Percentiles rank a stretch among this genome's conserved stretches.
These are phyloP conservation scores for Pandemis heparana DNA, from an alignment of 2,888 invertebrate species.

Conservation along the genomic window DNA sequence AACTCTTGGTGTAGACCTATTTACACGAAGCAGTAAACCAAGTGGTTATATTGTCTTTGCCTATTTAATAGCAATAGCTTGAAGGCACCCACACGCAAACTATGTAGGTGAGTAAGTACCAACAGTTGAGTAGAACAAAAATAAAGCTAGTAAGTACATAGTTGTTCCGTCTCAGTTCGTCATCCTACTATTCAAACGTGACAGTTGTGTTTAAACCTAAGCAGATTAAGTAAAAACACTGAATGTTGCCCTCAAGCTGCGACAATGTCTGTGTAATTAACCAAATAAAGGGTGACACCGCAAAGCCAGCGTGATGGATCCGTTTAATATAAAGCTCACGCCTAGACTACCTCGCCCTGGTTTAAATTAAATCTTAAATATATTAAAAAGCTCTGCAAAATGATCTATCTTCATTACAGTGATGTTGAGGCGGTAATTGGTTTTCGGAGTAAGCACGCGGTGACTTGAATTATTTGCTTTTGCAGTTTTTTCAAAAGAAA, in stretches of 20 bases:
- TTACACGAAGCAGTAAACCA: too few species aligned
- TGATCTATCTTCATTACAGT: constrained; percentile 39
- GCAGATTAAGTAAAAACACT: constrained; percentile 65
- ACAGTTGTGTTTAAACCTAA: constrained; percentile 57
- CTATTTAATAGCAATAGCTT: too few species aligned
- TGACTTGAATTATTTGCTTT: not conserved
- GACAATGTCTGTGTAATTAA: constrained; percentile 83
- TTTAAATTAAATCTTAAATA: constrained; percentile 59
- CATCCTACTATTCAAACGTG: constrained; percentile 5
- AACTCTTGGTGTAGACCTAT: too few species aligned
- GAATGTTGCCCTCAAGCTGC: constrained; percentile 58
- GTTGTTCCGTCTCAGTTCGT: not conserved
- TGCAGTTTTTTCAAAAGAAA: not conserved
- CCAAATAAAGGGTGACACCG: constrained; percentile 79
- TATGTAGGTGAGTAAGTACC: too few species aligned
- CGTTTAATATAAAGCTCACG: constrained; percentile 76
- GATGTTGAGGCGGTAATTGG: constrained; percentile 30
- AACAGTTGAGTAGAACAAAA: not conserved
- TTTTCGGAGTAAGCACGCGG: constrained; percentile 18
- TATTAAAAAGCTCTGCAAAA: constrained; percentile 37
- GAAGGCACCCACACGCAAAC: too few species aligned
- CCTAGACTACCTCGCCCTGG: constrained; percentile 53
- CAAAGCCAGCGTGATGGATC: constrained; percentile 83
- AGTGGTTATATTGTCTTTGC: too few species aligned
- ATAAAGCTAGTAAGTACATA: not conserved